phyloP scores from a whole-genome alignment of 2,797 vertebrate species.

The Ptychadena robeensis region DNA sequence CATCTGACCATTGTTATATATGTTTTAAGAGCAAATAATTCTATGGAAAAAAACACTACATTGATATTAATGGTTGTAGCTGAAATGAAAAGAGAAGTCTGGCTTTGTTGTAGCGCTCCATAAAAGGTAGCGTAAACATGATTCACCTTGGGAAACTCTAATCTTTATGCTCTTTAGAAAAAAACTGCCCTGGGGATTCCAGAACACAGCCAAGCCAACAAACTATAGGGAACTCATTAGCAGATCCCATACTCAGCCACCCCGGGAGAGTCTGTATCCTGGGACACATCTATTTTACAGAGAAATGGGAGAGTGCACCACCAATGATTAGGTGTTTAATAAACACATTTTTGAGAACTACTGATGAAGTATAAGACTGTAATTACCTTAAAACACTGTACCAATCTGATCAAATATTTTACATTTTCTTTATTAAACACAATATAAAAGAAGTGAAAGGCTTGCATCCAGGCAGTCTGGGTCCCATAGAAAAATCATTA shows the following conservation, averaged over 20 bases:
- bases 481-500: not conserved
- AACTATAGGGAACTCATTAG: conserved; percentile 56
- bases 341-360: conserved; percentile 14
- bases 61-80: not conserved
- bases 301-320: not conserved
- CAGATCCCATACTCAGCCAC: not conserved
- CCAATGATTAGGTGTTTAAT: conserved; percentile 46
- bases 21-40: not conserved
- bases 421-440: not conserved
- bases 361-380: conserved; percentile 12
- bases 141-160: conserved; percentile 34
- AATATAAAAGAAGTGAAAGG: not conserved
- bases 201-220: conserved; percentile 36
- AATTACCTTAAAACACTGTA: conserved; percentile 17
- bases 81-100: conserved; percentile 24
- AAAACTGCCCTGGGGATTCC: conserved; percentile 31
- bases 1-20: not conserved
- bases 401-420: not conserved
- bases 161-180: conserved; percentile 55
- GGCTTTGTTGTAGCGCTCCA: conserved; percentile 33
- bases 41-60: not conserved
- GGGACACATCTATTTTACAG: conserved; percentile 11
- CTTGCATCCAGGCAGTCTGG: not conserved
- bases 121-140: conserved; percentile 14
- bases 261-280: conserved; percentile 4